Evolutionary conservation across 2,113 vertebrate species (phyloP).

Genomic region (Eulemur rufifrons): DNA sequence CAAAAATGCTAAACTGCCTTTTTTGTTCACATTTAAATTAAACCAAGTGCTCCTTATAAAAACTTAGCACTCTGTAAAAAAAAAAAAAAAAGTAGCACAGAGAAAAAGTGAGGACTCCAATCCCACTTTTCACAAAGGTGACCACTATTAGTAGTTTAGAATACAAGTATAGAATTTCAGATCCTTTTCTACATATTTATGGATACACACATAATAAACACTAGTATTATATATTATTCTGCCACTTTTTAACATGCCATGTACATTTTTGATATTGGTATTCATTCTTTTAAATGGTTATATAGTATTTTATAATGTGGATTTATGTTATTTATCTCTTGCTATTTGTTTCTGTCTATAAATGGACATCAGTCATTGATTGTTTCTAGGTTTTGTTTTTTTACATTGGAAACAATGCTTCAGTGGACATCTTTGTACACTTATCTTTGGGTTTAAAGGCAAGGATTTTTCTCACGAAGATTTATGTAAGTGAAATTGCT

Average conservation of each 20-base stretch:
- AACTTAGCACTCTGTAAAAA: neutral
- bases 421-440: neutral
- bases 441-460: neutral
- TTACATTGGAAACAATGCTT: neutral
- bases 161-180: neutral
- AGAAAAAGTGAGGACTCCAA: neutral
- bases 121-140: neutral
- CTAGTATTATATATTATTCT: neutral
- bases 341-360: neutral
- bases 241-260: neutral
- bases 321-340: neutral
- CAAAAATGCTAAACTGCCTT: neutral
- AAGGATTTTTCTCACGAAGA: neutral
- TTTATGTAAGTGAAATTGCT: neutral
- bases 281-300: neutral
- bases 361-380: neutral
- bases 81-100: neutral
- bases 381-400: neutral
- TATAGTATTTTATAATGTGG: neutral
- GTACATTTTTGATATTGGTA: neutral
- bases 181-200: neutral
- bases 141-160: neutral
- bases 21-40: neutral
- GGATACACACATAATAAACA: neutral
- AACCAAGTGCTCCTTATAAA: neutral